Base-by-base conservation (phyloP, 2,113 vertebrate species). In the Riparia riparia region DNA sequence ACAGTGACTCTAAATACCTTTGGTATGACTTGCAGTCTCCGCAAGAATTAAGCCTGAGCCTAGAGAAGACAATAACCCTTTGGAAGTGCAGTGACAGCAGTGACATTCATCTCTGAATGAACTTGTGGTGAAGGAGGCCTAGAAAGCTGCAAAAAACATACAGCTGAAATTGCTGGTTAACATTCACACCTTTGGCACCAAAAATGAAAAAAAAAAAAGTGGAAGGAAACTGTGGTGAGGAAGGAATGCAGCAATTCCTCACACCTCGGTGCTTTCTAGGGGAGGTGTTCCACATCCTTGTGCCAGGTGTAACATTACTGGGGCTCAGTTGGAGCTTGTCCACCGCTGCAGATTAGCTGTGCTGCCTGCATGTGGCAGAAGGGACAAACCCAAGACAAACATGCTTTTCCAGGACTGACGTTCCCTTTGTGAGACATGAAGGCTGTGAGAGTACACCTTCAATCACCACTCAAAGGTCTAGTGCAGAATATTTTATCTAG, bases 1-100 rank as follows among this genome's bases (percentile, higher is more conserved):
- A 82, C 82, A 66, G 29, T 64, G 51, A 78, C 80, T 92, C 64
- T 49, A 93, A 96, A 93, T 91, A 80, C 84, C 50, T 94, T 90
- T 3, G 6, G 37, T 71, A 47, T 53, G 68, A 90, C 85, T 92
- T 92, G 44, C 56, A 83, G 80, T 60, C 79, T 89, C 53, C 51
- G 12, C 25, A 78, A 56, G 25, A 68, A 53, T 78, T 56, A 63
- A 68, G 81, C 50, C 45, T 57, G 45, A 94, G 13, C 53, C 50
- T 77, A 21, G 34, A 77, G 58, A 89, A 91, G 76, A 82, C 25
- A 29, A 21, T 51, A 34, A 77, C 8, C 21, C 51, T 51, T 71
- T 80, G 85, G 22, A 71, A 90, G 16, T 68, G 66, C 41, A 70
- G 76, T 68, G 64, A 41, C 76, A 93, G 49, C 44, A 54, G 37